Percentiles rank a stretch among this genome's conserved stretches.
These are phyloP conservation scores for Bilobella aurantiaca DNA, from an alignment of 1,140 invertebrate species.

Conservation along the genomic window DNA sequence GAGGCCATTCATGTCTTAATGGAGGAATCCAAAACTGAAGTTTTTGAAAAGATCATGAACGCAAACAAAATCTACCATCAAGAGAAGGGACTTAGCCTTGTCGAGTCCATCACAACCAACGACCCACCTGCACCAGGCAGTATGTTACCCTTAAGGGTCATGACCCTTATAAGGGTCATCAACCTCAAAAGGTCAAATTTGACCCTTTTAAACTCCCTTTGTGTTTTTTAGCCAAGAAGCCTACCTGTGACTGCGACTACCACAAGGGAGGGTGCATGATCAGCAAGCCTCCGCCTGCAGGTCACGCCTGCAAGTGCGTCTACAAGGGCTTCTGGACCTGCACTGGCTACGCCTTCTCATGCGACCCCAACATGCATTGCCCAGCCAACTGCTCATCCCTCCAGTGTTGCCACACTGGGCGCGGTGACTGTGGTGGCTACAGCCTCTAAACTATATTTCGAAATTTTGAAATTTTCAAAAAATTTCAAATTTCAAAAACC, in stretches of 20 bases:
- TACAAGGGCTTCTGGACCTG: conserved; percentile 8
- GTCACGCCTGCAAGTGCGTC: background rate
- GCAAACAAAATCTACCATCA: too few species aligned
- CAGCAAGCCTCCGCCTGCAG: background rate
- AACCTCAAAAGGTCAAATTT: background rate
- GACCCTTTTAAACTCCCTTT: background rate
- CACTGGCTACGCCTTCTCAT: background rate
- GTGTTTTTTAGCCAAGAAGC: background rate
- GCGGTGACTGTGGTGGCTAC: conserved; percentile 12
- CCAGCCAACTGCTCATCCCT: background rate
- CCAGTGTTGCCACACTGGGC: background rate
- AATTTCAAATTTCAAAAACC: too few species aligned
- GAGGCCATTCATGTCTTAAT: too few species aligned
- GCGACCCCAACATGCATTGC: background rate
- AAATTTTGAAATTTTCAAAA: too few species aligned
- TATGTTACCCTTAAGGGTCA: too few species aligned
- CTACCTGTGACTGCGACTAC: conserved; percentile 11
- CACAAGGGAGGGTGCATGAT: conserved; percentile 6
- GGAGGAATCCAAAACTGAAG: too few species aligned
- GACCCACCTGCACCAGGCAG: too few species aligned
- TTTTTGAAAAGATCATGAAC: too few species aligned
- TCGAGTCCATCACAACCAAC: too few species aligned
- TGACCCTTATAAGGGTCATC: too few species aligned
- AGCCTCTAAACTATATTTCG: too few species aligned
- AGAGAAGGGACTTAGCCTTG: too few species aligned